Conservation (phyloP, 2,113 vertebrate genomes). For the Hippopotamus amphibius region DNA sequence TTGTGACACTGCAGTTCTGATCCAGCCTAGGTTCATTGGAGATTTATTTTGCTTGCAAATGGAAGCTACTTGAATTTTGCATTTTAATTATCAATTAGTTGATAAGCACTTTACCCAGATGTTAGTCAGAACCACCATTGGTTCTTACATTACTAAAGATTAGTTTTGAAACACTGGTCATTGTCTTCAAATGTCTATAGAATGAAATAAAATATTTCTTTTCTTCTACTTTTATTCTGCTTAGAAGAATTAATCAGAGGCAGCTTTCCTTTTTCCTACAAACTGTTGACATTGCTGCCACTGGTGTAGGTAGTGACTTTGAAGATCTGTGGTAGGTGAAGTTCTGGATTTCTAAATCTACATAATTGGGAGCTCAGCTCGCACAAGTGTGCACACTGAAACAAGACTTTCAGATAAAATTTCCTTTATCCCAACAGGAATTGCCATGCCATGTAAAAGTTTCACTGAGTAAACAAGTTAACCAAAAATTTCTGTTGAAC, state of each 20-base stretch:
- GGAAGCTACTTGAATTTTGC: conserved; percentile 18
- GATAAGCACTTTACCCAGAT: conserved; percentile 23
- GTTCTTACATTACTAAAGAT: conserved; percentile 46
- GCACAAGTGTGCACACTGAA: neutral
- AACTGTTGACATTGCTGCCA: neutral
- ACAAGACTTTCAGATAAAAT: neutral
- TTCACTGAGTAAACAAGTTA: neutral
- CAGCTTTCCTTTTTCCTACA: neutral
- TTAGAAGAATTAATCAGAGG: conserved; percentile 7
- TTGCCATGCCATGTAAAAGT: neutral
- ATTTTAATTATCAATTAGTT: conserved; percentile 41
- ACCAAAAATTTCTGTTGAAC: neutral
- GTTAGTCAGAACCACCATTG: neutral
- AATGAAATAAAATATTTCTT: neutral
- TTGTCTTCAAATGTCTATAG: neutral
- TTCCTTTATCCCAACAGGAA: neutral
- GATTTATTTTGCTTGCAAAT: conserved; percentile 33
- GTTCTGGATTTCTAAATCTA: neutral
- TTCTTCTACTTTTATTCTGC: neutral
- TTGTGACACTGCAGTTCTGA: neutral
- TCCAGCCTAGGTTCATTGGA: neutral
- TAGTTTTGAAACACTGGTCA: conserved; percentile 55
- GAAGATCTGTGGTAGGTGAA: neutral
- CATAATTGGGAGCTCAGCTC: neutral
- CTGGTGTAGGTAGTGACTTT: neutral